A percentile compares a stretch with the other conserved stretches of the same genome.
Evolutionary conservation across 2,113 vertebrate genomes (phyloP).

Genomic region (Sclerurus mexicanus): DNA sequence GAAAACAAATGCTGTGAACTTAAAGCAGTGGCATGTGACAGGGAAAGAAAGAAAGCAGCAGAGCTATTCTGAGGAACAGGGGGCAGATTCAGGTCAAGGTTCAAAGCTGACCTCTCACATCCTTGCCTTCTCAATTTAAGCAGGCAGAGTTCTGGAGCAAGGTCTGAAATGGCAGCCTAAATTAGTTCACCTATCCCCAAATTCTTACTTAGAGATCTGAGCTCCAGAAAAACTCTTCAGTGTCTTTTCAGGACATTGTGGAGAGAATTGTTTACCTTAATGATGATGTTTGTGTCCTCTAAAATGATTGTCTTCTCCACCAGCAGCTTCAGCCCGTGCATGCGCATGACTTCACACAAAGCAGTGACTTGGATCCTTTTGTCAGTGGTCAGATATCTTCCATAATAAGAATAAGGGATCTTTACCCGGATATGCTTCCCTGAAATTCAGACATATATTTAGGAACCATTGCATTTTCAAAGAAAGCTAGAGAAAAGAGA

Average conservation of each 20-base stretch:
- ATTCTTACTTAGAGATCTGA: background rate
- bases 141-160: background rate
- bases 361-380: conserved; percentile 84
- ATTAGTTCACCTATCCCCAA: background rate
- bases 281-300: conserved; percentile 71
- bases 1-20: background rate
- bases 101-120: background rate
- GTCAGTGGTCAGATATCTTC: conserved; percentile 67
- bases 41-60: background rate
- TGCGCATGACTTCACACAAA: conserved; percentile 68
- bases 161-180: background rate
- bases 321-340: conserved; percentile 66
- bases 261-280: conserved; percentile 66
- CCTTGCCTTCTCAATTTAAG: background rate
- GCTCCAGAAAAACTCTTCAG: background rate
- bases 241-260: background rate
- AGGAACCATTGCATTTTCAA: background rate
- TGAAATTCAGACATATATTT: conserved; percentile 50
- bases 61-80: background rate
- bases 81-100: background rate
- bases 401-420: conserved; percentile 80
- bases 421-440: conserved; percentile 74
- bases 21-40: background rate
- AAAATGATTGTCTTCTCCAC: conserved; percentile 80
- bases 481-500: background rate